phyloP scores from a whole-genome alignment of 2,113 vertebrate genomes.

The Progne subis region DNA sequence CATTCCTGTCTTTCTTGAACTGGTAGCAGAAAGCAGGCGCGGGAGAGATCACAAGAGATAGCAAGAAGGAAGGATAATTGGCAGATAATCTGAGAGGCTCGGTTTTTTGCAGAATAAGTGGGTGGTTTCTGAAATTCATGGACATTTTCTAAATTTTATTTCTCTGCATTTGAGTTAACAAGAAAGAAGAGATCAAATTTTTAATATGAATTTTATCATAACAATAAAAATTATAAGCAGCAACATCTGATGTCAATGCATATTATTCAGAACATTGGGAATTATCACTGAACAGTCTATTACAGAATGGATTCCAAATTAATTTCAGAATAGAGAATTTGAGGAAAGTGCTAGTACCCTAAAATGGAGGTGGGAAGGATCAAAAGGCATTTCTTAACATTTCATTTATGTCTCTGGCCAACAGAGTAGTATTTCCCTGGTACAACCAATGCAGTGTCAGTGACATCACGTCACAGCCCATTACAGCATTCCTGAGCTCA shows the following conservation, averaged over 20 bases:
- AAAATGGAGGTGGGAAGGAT: neutral
- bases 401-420: neutral
- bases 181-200: neutral
- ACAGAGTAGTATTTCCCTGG: neutral
- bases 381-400: neutral
- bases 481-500: neutral
- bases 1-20: neutral
- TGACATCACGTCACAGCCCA: neutral
- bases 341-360: neutral
- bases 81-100: neutral
- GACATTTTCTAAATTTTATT: neutral
- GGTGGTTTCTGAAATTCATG: neutral
- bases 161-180: neutral
- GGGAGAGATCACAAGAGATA: neutral
- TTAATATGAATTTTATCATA: neutral
- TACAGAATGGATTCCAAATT: constrained; percentile 11
- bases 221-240: neutral
- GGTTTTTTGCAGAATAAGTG: neutral
- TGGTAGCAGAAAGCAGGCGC: neutral
- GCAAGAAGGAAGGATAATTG: neutral
- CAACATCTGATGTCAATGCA: neutral
- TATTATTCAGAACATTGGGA: neutral
- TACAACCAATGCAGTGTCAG: neutral
- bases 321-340: constrained; percentile 27
- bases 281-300: neutral